Evolutionary conservation across 2,797 vertebrate genomes (phyloP), one percentile per base, ranked within the genome.

Genomic region (Tokudaia tokunoshimensis): DNA sequence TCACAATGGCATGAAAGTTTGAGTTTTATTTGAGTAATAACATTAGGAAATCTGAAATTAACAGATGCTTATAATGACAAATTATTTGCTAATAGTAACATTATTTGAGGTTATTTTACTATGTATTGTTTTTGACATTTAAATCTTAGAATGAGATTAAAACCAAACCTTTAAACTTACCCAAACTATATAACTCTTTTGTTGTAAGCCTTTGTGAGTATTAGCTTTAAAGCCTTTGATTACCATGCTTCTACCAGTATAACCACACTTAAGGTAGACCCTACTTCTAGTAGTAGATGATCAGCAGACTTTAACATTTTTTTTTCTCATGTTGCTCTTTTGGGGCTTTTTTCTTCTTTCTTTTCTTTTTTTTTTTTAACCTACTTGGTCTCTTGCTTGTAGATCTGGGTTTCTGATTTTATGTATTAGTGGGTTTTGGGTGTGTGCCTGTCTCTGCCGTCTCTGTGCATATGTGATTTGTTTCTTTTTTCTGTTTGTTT

Each of bases 51-150:
- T 63, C 41, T 63, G 17, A 41, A 83, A 47, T 15, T 75, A 75
- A 19, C 78, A 55, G 7, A 22, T 89, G 5, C 17, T 78, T 86
- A 2, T 50, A 94, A 96, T 85, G 31, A 92, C 8, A 59, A 44
- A 84, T 55, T 87, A 44, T 47, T 84, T 93, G 47, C 44, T 89
- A 78, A 29, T 57, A 67, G 3, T 88, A 93, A 67, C 24, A 3
- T 57, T 84, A 88, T 65, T 94, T 95, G 52, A 85, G 34, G 70
- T 94, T 90, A 59, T 29, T 67, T 95, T 74, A 83, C 15, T 79
- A 70, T 57, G 65, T 74, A 50, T 5, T 63, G 70, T 72, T 79
- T 90, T 95, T 95, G 20, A 17, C 86, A 85, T 90, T 90, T 34
- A 94, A 91, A 75, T 6, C 34, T 93, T 55, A 86, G 37, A 86